Evolutionary conservation across 2,888 invertebrate species (phyloP).

Genomic region (Nipponacmea schrenckii): DNA sequence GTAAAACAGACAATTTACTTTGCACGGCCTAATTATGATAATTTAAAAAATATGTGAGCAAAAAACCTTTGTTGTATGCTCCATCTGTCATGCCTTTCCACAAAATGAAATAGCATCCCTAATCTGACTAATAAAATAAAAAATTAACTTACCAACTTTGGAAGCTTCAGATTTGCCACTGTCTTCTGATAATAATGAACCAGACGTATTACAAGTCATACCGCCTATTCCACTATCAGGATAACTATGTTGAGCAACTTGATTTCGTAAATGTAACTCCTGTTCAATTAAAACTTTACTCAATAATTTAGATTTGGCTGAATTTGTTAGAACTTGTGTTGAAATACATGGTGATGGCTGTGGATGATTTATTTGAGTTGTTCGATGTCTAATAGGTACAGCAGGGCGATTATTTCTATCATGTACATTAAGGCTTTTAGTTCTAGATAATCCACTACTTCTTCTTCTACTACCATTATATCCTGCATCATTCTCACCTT

Average conservation of each 20-base stretch:
- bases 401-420: conserved; percentile 28
- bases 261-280: conserved; percentile 48
- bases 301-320: conserved; percentile 36
- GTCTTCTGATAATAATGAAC: conserved; percentile 51
- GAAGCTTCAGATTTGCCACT: conserved; percentile 35
- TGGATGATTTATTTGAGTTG: background rate
- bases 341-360: background rate
- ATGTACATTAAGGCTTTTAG: conserved; percentile 41
- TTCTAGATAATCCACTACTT: conserved; percentile 31
- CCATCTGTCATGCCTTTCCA: no score
- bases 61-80: no score
- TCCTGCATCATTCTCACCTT: conserved; percentile 26
- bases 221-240: conserved; percentile 64
- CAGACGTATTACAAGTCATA: conserved; percentile 49
- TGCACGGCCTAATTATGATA: no score
- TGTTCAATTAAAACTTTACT: conserved; percentile 47
- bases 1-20: no score
- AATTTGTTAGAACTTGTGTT: conserved; percentile 25
- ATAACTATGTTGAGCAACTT: conserved; percentile 54
- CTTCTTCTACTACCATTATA: conserved; percentile 20
- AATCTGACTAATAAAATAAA: no score
- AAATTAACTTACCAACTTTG: background rate
- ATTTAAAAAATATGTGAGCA: no score
- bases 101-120: no score
- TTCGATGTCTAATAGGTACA: conserved; percentile 2